A percentile compares a stretch with the other conserved stretches of the same genome.
Conservation (phyloP, 2,113 vertebrate species). For the Lophura nycthemera region DNA sequence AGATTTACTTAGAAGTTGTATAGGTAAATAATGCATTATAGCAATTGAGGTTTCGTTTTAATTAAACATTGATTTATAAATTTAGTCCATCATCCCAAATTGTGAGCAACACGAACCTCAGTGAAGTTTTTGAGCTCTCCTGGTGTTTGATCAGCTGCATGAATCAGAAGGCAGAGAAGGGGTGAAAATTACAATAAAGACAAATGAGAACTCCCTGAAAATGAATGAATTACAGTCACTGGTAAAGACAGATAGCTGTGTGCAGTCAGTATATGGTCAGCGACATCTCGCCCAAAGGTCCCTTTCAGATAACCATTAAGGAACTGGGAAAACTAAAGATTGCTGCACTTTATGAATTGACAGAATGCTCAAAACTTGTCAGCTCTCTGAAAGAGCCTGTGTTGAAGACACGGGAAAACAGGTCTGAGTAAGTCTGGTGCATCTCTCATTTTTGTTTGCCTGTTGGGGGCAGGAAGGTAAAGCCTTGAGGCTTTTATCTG, state of each 20-base stretch:
- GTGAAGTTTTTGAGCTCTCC: not conserved
- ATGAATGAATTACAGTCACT: accelerated
- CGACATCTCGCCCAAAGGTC: not conserved
- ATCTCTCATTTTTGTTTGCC: not conserved
- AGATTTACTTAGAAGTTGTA: not conserved
- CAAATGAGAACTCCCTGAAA: not conserved
- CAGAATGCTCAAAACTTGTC: not conserved
- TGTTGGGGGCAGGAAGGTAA: not conserved
- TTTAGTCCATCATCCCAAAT: not conserved
- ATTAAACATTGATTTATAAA: not conserved
- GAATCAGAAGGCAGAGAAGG: not conserved
- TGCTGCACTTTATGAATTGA: not conserved
- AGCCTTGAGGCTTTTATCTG: not conserved
- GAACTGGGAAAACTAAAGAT: not conserved
- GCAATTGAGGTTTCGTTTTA: not conserved
- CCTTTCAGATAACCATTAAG: not conserved
- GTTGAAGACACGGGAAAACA: not conserved
- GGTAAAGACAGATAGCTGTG: accelerated
- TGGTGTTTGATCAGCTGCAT: not conserved
- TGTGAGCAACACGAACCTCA: not conserved
- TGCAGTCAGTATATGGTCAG: not conserved
- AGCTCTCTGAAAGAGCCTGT: not conserved
- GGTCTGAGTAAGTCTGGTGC: not conserved
- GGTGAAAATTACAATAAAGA: not conserved
- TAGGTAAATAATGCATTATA: not conserved